Conservation (phyloP, 2,797 vertebrate species). For the Dicrostonyx torquatus region DNA sequence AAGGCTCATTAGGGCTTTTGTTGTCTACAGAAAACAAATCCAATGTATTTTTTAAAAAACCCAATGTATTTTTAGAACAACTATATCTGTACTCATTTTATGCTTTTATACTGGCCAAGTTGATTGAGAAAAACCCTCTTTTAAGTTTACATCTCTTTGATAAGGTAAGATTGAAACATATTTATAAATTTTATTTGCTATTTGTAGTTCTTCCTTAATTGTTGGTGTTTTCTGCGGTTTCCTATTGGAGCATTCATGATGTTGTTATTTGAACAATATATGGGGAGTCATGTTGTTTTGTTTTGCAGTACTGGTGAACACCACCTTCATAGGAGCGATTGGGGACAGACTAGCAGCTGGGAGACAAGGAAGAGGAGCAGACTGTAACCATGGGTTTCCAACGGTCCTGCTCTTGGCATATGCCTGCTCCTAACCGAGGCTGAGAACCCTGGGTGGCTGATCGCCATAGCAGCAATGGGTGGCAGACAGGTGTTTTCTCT, state of each 20-base stretch:
- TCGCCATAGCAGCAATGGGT: neutral
- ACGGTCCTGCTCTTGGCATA: neutral
- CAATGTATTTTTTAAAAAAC: neutral
- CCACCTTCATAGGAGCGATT: neutral
- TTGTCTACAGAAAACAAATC: neutral
- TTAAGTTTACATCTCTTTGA: constrained; percentile 23
- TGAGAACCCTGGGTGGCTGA: neutral
- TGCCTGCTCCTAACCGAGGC: neutral
- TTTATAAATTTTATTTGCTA: neutral
- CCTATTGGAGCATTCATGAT: neutral
- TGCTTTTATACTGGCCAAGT: constrained; percentile 32
- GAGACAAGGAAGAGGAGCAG: neutral
- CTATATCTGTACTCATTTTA: neutral
- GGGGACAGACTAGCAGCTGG: neutral
- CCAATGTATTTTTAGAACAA: neutral
- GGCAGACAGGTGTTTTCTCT: neutral
- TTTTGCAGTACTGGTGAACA: neutral
- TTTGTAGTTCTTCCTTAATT: constrained; percentile 38
- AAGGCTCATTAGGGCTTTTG: constrained; percentile 20
- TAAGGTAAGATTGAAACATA: constrained; percentile 27
- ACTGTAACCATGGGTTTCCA: neutral
- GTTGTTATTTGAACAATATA: constrained; percentile 24
- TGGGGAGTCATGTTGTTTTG: neutral
- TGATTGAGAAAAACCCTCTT: neutral
- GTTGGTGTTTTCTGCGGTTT: constrained; percentile 17